Base-by-base conservation (phyloP, 1,140 invertebrate species). In the Papilio aristodemus region DNA sequence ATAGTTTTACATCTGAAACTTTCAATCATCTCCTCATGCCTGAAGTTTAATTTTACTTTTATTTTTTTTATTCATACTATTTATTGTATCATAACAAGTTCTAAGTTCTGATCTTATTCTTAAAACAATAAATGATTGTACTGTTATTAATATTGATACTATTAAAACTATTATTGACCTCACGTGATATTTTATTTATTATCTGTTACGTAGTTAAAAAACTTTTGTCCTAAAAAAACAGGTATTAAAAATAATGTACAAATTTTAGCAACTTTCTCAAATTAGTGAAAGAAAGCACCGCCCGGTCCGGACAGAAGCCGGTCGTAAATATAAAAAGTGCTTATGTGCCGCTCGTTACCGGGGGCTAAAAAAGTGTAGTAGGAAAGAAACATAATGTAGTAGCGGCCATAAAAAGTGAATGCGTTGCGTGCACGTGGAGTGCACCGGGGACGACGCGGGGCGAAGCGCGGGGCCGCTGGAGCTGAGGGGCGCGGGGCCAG, bases 291-390 rank as follows among this genome's bases (percentile, higher is more conserved):
- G 83, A 84, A 85, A 87, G 83, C 71, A 83, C 75, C 81, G 75
- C 72, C 79, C 81, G 81, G 70, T 64, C 75, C 75, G 71, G 64
- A 83, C 81, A 72, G 89, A 73, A 89, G 85, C 79, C 71, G 83
- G 64, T 84, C 86, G 78, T 89, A 85, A 87, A 87, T 75, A 85
- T 86, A 89, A 91, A 91, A 89, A 88, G 82, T 86, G 85, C 87
- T 87, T 90, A 91, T 91, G 83, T 90, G 84, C 78, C 81, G 79
- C 80, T 84, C 78, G 79, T 76, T 78, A 75, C 77, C 67, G 78
- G 77, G 84, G 79, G 81, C 81, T 84, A 87, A 87, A 88, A 87
- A 89, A 88, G 78, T 76, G 72, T 74, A 68, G 77, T 80, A 87
- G 80, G 79, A 84, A 71, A 87, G 81, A 76, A 87, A 89, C 84